phyloP scores from a whole-genome alignment of 2,888 invertebrate genomes.

The Brenthis daphne region DNA sequence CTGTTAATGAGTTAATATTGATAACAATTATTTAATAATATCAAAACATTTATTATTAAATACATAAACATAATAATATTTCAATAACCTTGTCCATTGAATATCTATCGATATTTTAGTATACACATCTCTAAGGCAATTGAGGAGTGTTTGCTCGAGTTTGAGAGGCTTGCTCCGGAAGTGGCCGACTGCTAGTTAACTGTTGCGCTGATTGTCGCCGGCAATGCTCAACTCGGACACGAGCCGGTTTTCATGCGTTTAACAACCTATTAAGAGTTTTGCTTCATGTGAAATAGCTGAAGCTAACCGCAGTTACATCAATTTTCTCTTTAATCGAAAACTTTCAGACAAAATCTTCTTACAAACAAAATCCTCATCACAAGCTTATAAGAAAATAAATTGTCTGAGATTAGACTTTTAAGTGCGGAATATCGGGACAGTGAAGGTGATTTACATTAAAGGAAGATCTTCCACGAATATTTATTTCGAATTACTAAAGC shows the following conservation, averaged over 20 bases:
- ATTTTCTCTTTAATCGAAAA: slow-evolving; percentile 8
- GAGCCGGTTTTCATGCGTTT: slow-evolving; percentile 38
- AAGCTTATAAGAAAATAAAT: slow-evolving; percentile 19
- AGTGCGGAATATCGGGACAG: slow-evolving; percentile 63
- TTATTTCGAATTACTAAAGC: slow-evolving; percentile 79
- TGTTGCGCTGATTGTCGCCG: slow-evolving; percentile 75
- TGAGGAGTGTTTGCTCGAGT: slow-evolving; percentile 76
- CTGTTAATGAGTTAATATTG: too few relatives aligned
- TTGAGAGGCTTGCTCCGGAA: slow-evolving; percentile 71
- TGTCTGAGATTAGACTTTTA: slow-evolving; percentile 34
- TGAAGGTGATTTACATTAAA: slow-evolving; percentile 80
- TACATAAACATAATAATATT: not conserved
- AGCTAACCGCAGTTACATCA: slow-evolving; percentile 9
- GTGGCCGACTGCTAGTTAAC: slow-evolving; percentile 75
- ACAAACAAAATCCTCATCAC: slow-evolving; percentile 1
- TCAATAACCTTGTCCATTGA: not conserved
- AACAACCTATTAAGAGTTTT: slow-evolving; percentile 40
- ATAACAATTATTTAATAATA: too few relatives aligned
- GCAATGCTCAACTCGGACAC: slow-evolving; percentile 34
- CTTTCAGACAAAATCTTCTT: not conserved
- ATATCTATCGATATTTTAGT: slow-evolving; percentile 22
- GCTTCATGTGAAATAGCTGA: slow-evolving; percentile 21
- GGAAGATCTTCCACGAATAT: slow-evolving; percentile 74
- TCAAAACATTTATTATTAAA: too few relatives aligned
- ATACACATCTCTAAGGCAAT: slow-evolving; percentile 61